These are phyloP conservation scores for Eidolon helvum DNA, from an alignment of 2,113 vertebrate genomes.

Conservation along the genomic window DNA sequence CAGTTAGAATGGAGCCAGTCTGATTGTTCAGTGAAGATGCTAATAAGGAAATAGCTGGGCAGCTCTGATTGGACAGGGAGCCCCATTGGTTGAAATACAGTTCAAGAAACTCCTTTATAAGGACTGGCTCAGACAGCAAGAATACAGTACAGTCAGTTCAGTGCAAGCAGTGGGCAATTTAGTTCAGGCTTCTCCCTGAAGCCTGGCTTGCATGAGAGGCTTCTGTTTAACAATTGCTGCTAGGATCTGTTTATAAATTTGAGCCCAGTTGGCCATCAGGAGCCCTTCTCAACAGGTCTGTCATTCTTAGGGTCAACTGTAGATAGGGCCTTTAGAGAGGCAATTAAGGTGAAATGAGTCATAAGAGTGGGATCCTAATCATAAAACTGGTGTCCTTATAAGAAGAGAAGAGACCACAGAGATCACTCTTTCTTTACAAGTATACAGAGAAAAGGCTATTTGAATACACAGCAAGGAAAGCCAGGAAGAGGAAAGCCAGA, in stretches of 20 bases:
- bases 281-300: background rate
- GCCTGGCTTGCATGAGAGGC: background rate
- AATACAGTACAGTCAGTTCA: too few species aligned
- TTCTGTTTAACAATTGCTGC: background rate
- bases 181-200: too few species aligned
- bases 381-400: background rate
- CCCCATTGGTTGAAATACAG: too few species aligned
- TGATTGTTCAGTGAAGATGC: too few species aligned
- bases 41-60: too few species aligned
- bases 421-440: background rate
- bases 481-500: background rate
- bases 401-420: background rate
- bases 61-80: too few species aligned
- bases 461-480: background rate
- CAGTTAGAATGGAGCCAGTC: too few species aligned
- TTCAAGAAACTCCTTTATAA: too few species aligned
- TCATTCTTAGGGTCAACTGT: background rate
- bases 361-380: background rate
- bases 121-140: too few species aligned
- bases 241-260: background rate
- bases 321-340: background rate
- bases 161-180: too few species aligned
- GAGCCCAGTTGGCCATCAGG: background rate
- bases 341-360: background rate
- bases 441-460: background rate